phyloP scores from a whole-genome alignment of 2,797 vertebrate species.

The Scolopax bukidnonensis region DNA sequence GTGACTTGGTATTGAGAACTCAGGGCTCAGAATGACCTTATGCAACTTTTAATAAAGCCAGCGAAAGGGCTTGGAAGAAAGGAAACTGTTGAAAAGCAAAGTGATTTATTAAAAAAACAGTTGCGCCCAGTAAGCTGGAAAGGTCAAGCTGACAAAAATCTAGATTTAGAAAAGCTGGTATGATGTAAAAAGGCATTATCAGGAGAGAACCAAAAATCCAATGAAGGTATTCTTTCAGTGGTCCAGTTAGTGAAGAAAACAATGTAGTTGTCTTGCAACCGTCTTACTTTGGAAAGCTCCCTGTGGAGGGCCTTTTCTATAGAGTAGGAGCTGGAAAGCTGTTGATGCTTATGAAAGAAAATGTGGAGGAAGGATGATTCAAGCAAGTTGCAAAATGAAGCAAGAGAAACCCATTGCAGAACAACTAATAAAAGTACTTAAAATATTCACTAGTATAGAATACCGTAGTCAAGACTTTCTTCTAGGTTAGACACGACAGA shows the following conservation, averaged over 20 bases:
- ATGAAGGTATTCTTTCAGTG: background rate
- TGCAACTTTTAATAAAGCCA: background rate
- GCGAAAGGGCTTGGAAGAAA: background rate
- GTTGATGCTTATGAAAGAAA: background rate
- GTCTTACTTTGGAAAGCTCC: background rate
- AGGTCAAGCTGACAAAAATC: conserved; percentile 49
- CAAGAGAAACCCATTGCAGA: background rate
- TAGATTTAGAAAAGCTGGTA: background rate
- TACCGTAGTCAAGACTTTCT: background rate
- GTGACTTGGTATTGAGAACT: background rate
- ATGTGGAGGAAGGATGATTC: background rate
- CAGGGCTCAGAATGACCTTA: background rate
- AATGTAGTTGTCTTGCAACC: background rate
- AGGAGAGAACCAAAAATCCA: background rate
- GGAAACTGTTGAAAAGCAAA: background rate
- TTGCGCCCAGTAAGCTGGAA: background rate
- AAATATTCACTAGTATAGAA: background rate
- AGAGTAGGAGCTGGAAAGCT: background rate
- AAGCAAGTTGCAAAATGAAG: background rate
- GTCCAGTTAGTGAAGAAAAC: background rate
- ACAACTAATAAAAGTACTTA: background rate
- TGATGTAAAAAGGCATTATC: background rate
- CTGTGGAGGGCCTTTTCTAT: background rate
- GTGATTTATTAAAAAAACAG: background rate
- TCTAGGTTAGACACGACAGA: background rate